Percentiles rank a stretch among this genome's conserved stretches.
Conservation (phyloP, 2,888 invertebrate genomes). For the Artemia sinica region DNA sequence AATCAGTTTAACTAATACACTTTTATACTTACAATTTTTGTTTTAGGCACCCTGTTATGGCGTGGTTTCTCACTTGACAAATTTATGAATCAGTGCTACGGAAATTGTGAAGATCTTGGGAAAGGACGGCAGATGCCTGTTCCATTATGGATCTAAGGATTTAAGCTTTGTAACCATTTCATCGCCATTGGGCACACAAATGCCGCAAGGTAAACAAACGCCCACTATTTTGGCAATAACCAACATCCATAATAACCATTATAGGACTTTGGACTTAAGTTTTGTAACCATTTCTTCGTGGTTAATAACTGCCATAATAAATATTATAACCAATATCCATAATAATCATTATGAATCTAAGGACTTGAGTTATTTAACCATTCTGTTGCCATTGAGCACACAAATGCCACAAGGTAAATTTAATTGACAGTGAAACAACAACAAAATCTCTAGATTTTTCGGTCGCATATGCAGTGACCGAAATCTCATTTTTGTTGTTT, state of each 20-base stretch:
- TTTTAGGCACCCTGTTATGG: slow-evolving; percentile 63
- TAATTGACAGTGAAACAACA: no score
- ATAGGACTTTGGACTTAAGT: no score
- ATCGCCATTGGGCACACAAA: slow-evolving; percentile 85
- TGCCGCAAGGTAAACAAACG: slow-evolving; percentile 58
- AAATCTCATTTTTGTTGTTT: no score
- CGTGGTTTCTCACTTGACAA: slow-evolving; percentile 66
- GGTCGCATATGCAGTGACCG: no score
- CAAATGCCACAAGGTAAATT: slow-evolving; percentile 83
- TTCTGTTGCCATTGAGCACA: slow-evolving; percentile 87
- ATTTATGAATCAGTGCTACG: slow-evolving; percentile 91
- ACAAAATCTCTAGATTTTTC: no score
- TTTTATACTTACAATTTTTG: neutral
- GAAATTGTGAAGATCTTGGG: slow-evolving; percentile 64
- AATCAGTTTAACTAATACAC: no score
- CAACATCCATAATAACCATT: neutral
- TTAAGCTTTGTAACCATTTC: slow-evolving; percentile 85
- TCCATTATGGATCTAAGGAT: slow-evolving; percentile 74
- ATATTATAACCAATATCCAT: no score
- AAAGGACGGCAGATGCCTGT: slow-evolving; percentile 95
- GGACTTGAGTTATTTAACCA: slow-evolving; percentile 69
- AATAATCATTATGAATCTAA: slow-evolving; percentile 34
- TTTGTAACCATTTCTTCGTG: no score
- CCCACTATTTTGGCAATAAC: neutral
- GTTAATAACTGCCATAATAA: no score